Percentiles rank a stretch among this genome's conserved stretches.
phyloP scores from a whole-genome alignment of 2,797 vertebrate genomes.

The Leucoraja ocellata region DNA sequence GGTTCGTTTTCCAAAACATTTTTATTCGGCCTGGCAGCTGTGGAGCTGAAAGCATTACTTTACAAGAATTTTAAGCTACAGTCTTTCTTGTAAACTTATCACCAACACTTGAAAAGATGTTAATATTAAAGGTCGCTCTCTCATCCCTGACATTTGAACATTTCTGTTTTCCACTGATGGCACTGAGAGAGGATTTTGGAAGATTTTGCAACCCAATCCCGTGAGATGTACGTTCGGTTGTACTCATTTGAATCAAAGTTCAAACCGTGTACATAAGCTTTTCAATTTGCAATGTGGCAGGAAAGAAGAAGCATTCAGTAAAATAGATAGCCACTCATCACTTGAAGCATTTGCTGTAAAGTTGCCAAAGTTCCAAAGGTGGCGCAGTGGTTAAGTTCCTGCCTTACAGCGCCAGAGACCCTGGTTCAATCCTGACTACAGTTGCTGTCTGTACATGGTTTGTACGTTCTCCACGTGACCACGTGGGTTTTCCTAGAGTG shows the following conservation, averaged over 20 bases:
- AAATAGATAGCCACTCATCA: neutral
- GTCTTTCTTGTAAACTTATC: conserved; percentile 20
- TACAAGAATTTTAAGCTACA: neutral
- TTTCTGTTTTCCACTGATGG: neutral
- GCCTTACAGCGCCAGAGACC: too few relatives aligned
- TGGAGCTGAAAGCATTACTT: neutral
- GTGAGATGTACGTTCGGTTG: neutral
- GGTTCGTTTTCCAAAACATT: conserved; percentile 28
- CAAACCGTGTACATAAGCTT: neutral
- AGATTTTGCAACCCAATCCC: too few relatives aligned
- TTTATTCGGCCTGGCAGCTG: neutral
- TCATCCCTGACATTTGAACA: neutral
- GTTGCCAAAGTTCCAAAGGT: too few relatives aligned
- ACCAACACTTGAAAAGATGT: conserved; percentile 5
- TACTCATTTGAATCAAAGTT: neutral
- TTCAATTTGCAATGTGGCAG: neutral
- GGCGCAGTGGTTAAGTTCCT: too few relatives aligned
- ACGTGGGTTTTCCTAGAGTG: too few relatives aligned
- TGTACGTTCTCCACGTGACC: too few relatives aligned
- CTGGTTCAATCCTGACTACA: too few relatives aligned
- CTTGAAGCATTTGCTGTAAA: too few relatives aligned
- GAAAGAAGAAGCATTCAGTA: neutral
- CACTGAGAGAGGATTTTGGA: neutral
- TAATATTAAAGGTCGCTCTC: neutral
- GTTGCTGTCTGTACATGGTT: too few relatives aligned